phyloP scores from a whole-genome alignment of 1,140 invertebrate genomes.

The Whitmania pigra region DNA sequence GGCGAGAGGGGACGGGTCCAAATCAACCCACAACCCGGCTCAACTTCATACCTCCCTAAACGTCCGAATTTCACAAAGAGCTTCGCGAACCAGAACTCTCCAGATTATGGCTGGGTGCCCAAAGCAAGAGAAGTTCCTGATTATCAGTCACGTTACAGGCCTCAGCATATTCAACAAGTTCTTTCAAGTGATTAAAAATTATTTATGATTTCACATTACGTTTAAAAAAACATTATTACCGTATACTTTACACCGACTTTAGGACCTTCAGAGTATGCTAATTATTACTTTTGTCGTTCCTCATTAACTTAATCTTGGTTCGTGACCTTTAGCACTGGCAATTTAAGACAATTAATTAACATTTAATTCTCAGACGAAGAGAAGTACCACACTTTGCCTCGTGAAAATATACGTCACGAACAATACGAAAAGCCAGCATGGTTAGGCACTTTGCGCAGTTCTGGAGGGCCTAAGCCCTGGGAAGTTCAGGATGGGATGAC shows the following conservation, averaged over 20 bases:
- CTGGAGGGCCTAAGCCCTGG: slow-evolving; percentile 23
- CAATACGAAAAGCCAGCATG: slow-evolving; percentile 18
- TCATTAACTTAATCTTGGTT: no score
- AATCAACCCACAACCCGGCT: not conserved
- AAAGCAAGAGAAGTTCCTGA: not conserved
- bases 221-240: not conserved
- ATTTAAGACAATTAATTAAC: no score
- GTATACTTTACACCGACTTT: not conserved
- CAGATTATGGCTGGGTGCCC: slow-evolving; percentile 14
- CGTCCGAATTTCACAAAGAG: not conserved
- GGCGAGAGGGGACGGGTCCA: slow-evolving; percentile 5
- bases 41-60: slow-evolving; percentile 13
- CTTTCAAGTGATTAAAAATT: not conserved
- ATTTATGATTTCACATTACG: not conserved
- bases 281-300: no score
- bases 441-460: slow-evolving; percentile 13
- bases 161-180: not conserved
- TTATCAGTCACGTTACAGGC: not conserved
- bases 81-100: not conserved
- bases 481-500: slow-evolving; percentile 17
- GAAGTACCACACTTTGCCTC: no score
- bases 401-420: slow-evolving; percentile 13
- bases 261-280: not conserved
- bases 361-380: no score
- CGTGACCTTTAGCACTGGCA: no score